phyloP scores from a whole-genome alignment of 1,140 invertebrate genomes.

The Euwallacea similis region DNA sequence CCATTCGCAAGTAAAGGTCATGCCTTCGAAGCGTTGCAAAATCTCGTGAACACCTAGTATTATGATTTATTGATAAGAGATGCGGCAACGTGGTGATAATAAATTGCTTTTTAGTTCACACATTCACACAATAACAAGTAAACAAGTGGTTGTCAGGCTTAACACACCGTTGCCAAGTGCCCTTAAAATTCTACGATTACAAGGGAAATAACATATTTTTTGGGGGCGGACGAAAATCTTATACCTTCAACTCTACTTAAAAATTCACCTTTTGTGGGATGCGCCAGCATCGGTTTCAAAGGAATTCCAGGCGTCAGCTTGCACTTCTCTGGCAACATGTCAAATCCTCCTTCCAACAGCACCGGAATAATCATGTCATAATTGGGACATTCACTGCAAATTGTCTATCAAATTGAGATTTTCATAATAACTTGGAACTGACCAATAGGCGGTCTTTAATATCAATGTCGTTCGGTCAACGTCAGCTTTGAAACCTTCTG shows the following conservation, averaged over 20 bases:
- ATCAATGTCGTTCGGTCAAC: slow-evolving; percentile 77
- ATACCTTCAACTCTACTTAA: not conserved
- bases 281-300: slow-evolving; percentile 97
- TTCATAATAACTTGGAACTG: slow-evolving; percentile 45
- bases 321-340: slow-evolving; percentile 78
- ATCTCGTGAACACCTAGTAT: slow-evolving; percentile 76
- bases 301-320: slow-evolving; percentile 92
- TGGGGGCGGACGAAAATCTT: not conserved
- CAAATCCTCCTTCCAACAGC: slow-evolving; percentile 79
- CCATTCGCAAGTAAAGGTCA: slow-evolving; percentile 97
- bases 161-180: too few relatives aligned
- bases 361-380: slow-evolving; percentile 87
- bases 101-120: too few relatives aligned
- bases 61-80: too few relatives aligned
- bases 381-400: slow-evolving; percentile 89
- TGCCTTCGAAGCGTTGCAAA: slow-evolving; percentile 84
- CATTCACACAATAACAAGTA: too few relatives aligned
- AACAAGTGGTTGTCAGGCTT: too few relatives aligned
- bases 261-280: slow-evolving; percentile 81
- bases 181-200: too few relatives aligned
- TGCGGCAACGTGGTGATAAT: too few relatives aligned
- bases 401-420: not conserved
- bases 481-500: slow-evolving; percentile 78
- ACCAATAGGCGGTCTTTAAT: slow-evolving; percentile 94
- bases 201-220: too few relatives aligned